These are phyloP conservation scores for Melanophora roralis DNA, from an alignment of 2,888 invertebrate species.

Conservation along the genomic window DNA sequence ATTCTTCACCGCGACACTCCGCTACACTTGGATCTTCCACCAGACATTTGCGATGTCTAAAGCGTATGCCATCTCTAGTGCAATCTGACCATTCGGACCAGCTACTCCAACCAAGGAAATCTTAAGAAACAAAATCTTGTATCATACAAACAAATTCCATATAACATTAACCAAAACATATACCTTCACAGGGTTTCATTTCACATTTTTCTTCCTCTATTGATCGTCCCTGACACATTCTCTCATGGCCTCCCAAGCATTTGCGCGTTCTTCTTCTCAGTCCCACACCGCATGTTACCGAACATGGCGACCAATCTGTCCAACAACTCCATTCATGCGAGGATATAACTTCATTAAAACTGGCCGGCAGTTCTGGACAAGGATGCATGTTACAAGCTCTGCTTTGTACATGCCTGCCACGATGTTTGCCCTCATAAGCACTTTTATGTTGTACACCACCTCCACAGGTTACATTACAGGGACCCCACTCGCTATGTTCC, in stretches of 20 bases:
- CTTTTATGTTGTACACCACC: slow-evolving; percentile 83
- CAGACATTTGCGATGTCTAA: slow-evolving; percentile 83
- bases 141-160: no score
- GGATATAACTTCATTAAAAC: slow-evolving; percentile 68
- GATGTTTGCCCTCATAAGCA: slow-evolving; percentile 72
- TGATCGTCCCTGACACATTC: slow-evolving; percentile 81
- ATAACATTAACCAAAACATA: not conserved
- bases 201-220: slow-evolving; percentile 84
- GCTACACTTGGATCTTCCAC: slow-evolving; percentile 78
- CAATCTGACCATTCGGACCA: slow-evolving; percentile 87
- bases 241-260: slow-evolving; percentile 80
- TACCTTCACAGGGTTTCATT: slow-evolving; percentile 83
- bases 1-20: slow-evolving; percentile 84
- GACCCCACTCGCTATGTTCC: slow-evolving; percentile 79
- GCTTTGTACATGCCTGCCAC: slow-evolving; percentile 78
- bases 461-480: slow-evolving; percentile 83
- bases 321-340: slow-evolving; percentile 87
- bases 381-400: slow-evolving; percentile 86
- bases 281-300: slow-evolving; percentile 85
- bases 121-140: slow-evolving; percentile 69
- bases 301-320: slow-evolving; percentile 90
- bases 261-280: slow-evolving; percentile 82
- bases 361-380: slow-evolving; percentile 79
- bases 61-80: slow-evolving; percentile 82
- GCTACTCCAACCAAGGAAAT: slow-evolving; percentile 84